These are phyloP conservation scores for Podarcis lilfordi DNA, from an alignment of 2,797 vertebrate genomes.

Conservation along the genomic window DNA sequence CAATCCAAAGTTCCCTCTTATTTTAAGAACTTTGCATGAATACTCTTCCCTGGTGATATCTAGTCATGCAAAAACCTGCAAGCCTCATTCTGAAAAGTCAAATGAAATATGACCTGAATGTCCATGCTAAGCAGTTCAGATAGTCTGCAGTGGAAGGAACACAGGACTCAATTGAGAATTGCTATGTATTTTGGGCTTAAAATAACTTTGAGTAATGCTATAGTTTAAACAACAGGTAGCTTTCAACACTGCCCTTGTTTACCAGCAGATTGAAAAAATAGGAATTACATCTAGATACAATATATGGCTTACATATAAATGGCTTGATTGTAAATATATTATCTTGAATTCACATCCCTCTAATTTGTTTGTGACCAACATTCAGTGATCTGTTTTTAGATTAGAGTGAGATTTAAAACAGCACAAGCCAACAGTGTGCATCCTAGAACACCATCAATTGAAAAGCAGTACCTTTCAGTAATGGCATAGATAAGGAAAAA, in stretches of 20 bases:
- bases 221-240: background rate
- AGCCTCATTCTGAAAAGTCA: conserved; percentile 14
- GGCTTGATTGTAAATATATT: background rate
- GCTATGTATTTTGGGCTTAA: background rate
- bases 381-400: background rate
- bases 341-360: background rate
- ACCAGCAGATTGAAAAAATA: background rate
- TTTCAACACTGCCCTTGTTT: background rate
- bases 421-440: background rate
- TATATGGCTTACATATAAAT: background rate
- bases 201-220: background rate
- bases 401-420: background rate
- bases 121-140: background rate
- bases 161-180: background rate
- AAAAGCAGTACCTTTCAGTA: background rate
- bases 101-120: conserved; percentile 21
- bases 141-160: background rate
- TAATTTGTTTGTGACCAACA: background rate
- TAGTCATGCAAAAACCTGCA: conserved; percentile 22
- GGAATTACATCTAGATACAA: background rate
- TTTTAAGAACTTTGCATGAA: conserved; percentile 17
- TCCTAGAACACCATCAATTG: background rate
- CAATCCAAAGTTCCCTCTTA: conserved; percentile 8
- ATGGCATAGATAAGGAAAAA: background rate
- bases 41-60: background rate